phyloP scores from a whole-genome alignment of 2,888 invertebrate genomes.

The Tetropium fuscum region DNA sequence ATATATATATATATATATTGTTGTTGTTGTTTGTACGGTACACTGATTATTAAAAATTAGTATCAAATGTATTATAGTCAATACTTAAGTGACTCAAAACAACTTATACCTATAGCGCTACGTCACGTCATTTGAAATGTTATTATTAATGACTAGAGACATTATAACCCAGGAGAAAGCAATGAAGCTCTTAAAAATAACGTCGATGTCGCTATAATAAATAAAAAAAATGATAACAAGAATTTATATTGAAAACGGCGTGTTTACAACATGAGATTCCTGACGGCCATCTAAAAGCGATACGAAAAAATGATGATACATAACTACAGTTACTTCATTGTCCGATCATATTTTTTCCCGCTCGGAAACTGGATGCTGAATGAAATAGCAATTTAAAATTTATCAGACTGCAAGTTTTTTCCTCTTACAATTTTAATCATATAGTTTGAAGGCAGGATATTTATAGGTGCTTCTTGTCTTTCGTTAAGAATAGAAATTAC shows the following conservation, averaged over 20 bases:
- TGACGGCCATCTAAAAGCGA: conserved; percentile 30
- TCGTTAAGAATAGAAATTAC: conserved; percentile 53
- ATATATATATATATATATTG: too few relatives aligned
- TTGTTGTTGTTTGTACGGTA: too few relatives aligned
- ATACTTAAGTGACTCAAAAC: too few relatives aligned
- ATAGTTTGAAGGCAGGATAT: conserved; percentile 53
- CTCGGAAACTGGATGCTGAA: conserved; percentile 45
- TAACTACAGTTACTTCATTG: conserved; percentile 42
- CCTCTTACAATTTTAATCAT: conserved; percentile 53
- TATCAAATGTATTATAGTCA: too few relatives aligned
- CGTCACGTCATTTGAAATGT: too few relatives aligned
- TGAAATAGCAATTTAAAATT: conserved; percentile 52
- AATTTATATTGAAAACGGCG: conserved; percentile 14
- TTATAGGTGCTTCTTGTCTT: conserved; percentile 48
- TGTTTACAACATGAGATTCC: conserved; percentile 31
- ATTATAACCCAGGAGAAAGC: too few relatives aligned
- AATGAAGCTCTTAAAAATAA: conserved; percentile 3
- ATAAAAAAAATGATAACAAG: neutral
- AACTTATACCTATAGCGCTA: too few relatives aligned
- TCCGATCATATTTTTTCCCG: conserved; percentile 40
- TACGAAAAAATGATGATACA: conserved; percentile 38
- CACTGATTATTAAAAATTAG: too few relatives aligned
- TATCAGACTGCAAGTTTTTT: conserved; percentile 53
- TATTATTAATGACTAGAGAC: too few relatives aligned
- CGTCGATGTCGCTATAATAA: neutral